These are phyloP conservation scores for Drosophila willistoni DNA, from an alignment of 1,140 invertebrate genomes.

Conservation along the genomic window DNA sequence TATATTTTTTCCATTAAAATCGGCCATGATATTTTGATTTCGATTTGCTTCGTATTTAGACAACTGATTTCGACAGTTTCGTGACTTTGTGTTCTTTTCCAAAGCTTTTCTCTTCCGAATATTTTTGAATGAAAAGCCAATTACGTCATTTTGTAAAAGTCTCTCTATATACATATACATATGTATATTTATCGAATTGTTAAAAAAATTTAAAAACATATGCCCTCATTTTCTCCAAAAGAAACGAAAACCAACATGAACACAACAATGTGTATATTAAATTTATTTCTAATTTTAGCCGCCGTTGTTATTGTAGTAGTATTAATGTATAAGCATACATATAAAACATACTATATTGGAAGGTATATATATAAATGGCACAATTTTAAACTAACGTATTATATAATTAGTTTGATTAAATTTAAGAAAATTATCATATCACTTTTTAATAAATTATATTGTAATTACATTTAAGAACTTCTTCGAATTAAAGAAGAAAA, in stretches of 20 bases:
- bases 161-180: not conserved
- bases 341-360: too few relatives aligned
- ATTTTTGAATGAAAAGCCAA: constrained; percentile 60
- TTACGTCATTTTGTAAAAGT: constrained; percentile 68
- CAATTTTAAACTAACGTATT: not conserved
- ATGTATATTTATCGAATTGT: constrained; percentile 7
- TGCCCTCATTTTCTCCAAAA: constrained; percentile 45
- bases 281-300: constrained; percentile 34
- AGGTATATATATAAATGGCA: not conserved
- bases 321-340: not conserved
- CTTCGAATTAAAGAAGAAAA: too few relatives aligned
- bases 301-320: constrained; percentile 3
- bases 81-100: constrained; percentile 39
- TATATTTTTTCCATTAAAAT: constrained; percentile 39
- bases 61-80: constrained; percentile 46
- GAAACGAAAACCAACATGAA: constrained; percentile 10
- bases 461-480: too few relatives aligned
- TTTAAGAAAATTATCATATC: not conserved
- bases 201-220: constrained; percentile 23
- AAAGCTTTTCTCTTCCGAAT: constrained; percentile 42
- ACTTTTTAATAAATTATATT: not conserved
- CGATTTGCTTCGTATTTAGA: constrained; percentile 60
- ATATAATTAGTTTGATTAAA: constrained; percentile 5
- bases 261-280: constrained; percentile 25
- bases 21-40: constrained; percentile 74